phyloP scores from a whole-genome alignment of 1,140 invertebrate species.

The Helicoverpa zea region DNA sequence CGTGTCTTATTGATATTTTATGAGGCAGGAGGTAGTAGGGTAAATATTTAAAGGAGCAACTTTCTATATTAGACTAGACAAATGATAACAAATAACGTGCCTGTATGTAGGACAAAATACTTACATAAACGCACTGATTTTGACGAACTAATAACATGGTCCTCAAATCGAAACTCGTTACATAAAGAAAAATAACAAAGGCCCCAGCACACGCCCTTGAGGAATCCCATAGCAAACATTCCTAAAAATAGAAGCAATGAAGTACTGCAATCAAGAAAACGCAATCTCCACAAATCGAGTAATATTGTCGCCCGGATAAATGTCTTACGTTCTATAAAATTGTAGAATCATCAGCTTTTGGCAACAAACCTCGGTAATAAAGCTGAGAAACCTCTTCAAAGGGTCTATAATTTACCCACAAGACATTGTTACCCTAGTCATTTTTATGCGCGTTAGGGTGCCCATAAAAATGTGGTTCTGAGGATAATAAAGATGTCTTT shows the following conservation, averaged over 20 bases:
- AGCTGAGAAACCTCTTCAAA: constrained; percentile 5
- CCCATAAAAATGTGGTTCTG: background rate
- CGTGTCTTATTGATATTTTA: too few relatives aligned
- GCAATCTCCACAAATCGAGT: constrained; percentile 34
- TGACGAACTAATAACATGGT: too few relatives aligned
- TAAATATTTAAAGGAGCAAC: too few relatives aligned
- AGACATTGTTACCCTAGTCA: background rate
- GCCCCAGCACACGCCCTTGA: background rate
- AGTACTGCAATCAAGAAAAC: constrained; percentile 26
- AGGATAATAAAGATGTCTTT: constrained; percentile 3
- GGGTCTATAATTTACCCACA: constrained; percentile 13
- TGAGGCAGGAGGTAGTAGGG: too few relatives aligned
- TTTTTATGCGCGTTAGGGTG: constrained; percentile 6
- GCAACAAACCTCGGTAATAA: background rate
- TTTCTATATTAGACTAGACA: too few relatives aligned
- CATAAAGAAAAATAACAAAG: background rate
- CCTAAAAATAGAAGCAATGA: constrained; percentile 16
- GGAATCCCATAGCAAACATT: background rate
- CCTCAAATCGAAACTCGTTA: too few relatives aligned
- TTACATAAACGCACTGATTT: too few relatives aligned
- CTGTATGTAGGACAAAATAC: too few relatives aligned
- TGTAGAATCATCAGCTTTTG: constrained; percentile 32
- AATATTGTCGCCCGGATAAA: constrained; percentile 19
- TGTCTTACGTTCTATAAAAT: constrained; percentile 29
- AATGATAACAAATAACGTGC: too few relatives aligned